A percentile compares a stretch with the other conserved stretches of the same genome.
These are phyloP conservation scores for Henricia sp. DNA, from an alignment of 53 echinoderm and acorn worm species.

Conservation along the genomic window DNA sequence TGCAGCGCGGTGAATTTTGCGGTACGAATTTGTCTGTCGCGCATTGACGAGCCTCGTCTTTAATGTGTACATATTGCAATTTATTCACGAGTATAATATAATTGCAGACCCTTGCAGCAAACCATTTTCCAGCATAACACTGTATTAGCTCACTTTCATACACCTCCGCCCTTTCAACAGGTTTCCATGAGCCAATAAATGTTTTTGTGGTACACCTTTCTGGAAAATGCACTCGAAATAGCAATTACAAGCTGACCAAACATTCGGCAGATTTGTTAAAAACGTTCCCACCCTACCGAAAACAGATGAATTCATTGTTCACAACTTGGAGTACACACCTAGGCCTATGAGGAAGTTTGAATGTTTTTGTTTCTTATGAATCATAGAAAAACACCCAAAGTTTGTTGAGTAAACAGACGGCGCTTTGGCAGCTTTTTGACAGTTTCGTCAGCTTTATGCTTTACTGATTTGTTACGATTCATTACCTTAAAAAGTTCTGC, in stretches of 20 bases:
- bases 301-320: not conserved
- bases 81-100: too few species aligned
- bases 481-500: too few species aligned
- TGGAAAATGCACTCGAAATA: constrained; percentile 2
- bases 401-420: constrained; percentile 41
- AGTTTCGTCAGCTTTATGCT: constrained; percentile 45
- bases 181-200: not conserved
- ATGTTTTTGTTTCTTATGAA: constrained; percentile 11
- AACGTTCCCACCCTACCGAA: constrained; percentile 15
- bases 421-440: constrained; percentile 41
- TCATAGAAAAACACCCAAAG: constrained; percentile 27
- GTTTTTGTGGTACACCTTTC: not conserved
- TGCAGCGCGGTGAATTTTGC: too few species aligned
- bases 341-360: not conserved
- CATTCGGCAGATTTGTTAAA: constrained; percentile 3
- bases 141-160: too few species aligned
- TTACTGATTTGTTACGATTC: constrained; percentile 48
- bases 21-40: too few species aligned
- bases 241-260: constrained; percentile 2
- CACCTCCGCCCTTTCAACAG: not conserved
- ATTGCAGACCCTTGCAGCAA: too few species aligned
- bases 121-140: too few species aligned
- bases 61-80: too few species aligned
- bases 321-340: constrained; percentile 1
- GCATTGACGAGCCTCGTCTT: too few species aligned